These are phyloP conservation scores for Stratiolaelaps scimitus DNA, from an alignment of 1,140 invertebrate genomes.

Conservation along the genomic window DNA sequence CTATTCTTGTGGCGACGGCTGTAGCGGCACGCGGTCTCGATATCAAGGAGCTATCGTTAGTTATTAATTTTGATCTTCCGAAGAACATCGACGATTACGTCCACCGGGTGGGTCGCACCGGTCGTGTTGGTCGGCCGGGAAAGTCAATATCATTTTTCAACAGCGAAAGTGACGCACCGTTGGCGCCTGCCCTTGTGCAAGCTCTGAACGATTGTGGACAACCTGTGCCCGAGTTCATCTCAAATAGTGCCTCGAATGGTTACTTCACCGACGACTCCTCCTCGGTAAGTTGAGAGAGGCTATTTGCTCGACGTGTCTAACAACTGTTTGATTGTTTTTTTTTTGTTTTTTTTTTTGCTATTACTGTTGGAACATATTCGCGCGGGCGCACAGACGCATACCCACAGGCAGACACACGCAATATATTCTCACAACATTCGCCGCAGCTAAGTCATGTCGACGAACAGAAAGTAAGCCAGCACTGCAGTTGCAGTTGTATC, in stretches of 20 bases:
- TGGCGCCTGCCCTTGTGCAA: constrained; percentile 55
- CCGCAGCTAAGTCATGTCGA: no score
- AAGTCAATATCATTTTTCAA: constrained; percentile 77
- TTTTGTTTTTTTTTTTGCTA: no score
- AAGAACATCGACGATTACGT: constrained; percentile 80
- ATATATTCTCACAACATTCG: no score
- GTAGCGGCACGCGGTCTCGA: constrained; percentile 78
- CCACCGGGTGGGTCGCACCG: constrained; percentile 85
- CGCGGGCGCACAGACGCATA: no score
- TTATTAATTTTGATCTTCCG: constrained; percentile 85
- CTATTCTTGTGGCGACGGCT: constrained; percentile 74
- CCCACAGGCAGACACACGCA: no score
- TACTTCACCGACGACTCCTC: not conserved
- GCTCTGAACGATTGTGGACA: constrained; percentile 46
- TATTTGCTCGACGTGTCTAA: no score
- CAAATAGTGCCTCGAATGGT: not conserved
- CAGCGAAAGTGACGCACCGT: constrained; percentile 47
- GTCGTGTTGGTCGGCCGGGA: constrained; percentile 78
- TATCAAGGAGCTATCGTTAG: constrained; percentile 66
- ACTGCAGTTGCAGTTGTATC: no score
- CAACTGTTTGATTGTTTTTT: no score
- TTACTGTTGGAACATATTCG: no score
- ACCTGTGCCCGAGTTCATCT: constrained; percentile 10
- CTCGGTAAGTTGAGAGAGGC: not conserved
- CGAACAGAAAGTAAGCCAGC: no score